Evolutionary conservation across 2,113 vertebrate species (phyloP), one percentile per base, ranked within the genome.

Genomic region (Cariama cristata): DNA sequence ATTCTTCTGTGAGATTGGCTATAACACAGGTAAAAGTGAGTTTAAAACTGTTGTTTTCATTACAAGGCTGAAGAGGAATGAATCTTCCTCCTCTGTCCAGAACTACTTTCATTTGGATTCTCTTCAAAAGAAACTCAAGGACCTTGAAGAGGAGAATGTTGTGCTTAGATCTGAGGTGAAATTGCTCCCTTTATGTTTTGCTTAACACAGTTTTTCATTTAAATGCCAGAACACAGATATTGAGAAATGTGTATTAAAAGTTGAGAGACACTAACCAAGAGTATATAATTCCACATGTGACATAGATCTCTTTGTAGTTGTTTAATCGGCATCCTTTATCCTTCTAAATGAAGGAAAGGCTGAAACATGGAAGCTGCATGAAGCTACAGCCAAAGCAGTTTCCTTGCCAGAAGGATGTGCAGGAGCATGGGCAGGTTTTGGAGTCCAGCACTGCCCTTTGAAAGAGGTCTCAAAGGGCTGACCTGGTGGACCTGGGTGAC

Each of bases 71-170:
- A 99, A 99, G 92, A 98, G 98, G 53, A 99, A 98, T 91, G 99
- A 99, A 91, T 99, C 98, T 3, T 98, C 97, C 12, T 98, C 98
- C 87, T 99, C 99, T 0, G 98, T 99, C 72, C 99, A 99, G 96
- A 99, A 97, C 76, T 99, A 98, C 97, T 99, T 99, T 94, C 99
- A 99, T 45, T 92, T 99, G 98, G 99, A 99, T 93, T 99, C 99
- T 12, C 98, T 99, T 90, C 99, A 99, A 85, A 99, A 99, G 98
- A 99, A 99, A 95, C 98, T 99, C 59, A 99, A 99, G 98, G 99
- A 99, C 94, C 98, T 99, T 21, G 99, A 99, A 94, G 99, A 99
- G 84, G 99, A 99, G 96, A 99, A 99, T 15, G 99, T 99, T 53
- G 99, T 99, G 6, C 98, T 99, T 69, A 98, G 99, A 86, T 99